These are phyloP conservation scores for Drosophila santomea DNA, from an alignment of 1,140 invertebrate species.

Conservation along the genomic window DNA sequence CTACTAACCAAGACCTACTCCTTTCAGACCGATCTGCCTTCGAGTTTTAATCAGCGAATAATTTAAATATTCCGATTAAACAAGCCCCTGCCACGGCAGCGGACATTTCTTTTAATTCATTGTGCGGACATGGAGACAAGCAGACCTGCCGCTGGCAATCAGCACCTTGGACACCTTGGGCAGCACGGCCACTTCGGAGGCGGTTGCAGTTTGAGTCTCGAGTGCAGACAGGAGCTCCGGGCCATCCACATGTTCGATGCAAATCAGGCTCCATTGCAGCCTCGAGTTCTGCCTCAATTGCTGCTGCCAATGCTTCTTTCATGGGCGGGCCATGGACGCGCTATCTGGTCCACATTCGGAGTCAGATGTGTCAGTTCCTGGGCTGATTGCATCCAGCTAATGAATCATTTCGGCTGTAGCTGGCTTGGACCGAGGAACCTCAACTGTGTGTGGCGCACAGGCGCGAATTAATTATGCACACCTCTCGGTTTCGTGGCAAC, in stretches of 20 bases:
- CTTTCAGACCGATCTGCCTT: constrained; percentile 40
- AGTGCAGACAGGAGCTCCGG: constrained; percentile 27
- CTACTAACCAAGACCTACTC: constrained; percentile 2
- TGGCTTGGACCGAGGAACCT: constrained; percentile 2
- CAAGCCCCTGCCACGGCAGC: constrained; percentile 53
- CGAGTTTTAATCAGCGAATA: constrained; percentile 77
- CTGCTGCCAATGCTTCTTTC: neutral
- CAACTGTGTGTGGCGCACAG: constrained; percentile 43
- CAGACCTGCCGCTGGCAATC: constrained; percentile 67
- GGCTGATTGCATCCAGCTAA: constrained; percentile 74
- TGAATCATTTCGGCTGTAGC: constrained; percentile 71
- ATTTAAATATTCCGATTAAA: constrained; percentile 83
- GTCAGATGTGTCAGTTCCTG: constrained; percentile 72
- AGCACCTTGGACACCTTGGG: constrained; percentile 71
- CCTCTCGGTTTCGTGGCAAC: constrained; percentile 56
- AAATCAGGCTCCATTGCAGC: constrained; percentile 54
- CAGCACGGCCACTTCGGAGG: constrained; percentile 42
- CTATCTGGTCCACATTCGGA: constrained; percentile 38
- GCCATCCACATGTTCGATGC: constrained; percentile 73
- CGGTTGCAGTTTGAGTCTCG: neutral
- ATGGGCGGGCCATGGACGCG: constrained; percentile 43
- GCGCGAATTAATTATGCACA: constrained; percentile 82
- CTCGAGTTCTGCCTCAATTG: constrained; percentile 14
- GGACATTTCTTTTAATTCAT: constrained; percentile 81
- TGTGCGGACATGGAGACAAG: constrained; percentile 25